A percentile compares a stretch with the other conserved stretches of the same genome.
phyloP scores from a whole-genome alignment of 2,888 invertebrate species.

The Andrena marginata region DNA sequence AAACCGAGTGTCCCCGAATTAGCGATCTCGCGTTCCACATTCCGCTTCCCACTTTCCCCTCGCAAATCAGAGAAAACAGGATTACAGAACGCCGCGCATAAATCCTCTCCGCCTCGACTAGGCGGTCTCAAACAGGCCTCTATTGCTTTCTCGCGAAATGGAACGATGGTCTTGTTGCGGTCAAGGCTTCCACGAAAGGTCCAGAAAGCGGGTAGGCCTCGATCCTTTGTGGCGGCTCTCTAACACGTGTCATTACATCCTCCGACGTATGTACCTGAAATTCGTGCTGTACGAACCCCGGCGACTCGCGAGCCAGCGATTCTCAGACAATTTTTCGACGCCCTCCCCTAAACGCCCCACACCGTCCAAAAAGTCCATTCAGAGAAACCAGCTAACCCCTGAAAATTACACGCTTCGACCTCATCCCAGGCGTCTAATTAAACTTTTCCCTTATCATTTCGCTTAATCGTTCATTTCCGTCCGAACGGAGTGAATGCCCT shows the following conservation, averaged over 20 bases:
- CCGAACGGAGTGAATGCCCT: not conserved
- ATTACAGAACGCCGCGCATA: not conserved
- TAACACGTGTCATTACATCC: conserved; percentile 58
- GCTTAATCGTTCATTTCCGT: conserved; percentile 29
- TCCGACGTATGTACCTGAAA: conserved; percentile 38
- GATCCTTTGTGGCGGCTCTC: conserved; percentile 41
- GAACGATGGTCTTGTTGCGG: conserved; percentile 54
- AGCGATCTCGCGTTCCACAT: not conserved
- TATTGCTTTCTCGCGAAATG: conserved; percentile 65
- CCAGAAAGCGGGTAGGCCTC: conserved; percentile 50
- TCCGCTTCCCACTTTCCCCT: not conserved
- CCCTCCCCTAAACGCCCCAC: not conserved
- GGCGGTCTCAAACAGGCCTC: conserved; percentile 36
- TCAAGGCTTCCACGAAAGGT: conserved; percentile 67
- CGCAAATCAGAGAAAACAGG: not conserved
- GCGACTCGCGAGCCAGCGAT: conserved; percentile 26
- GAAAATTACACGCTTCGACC: conserved; percentile 19
- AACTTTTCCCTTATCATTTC: conserved; percentile 16
- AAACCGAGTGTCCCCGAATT: too few species aligned
- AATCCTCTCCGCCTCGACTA: conserved; percentile 1
- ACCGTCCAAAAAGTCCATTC: conserved; percentile 4
- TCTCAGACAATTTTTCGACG: not conserved
- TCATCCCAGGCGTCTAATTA: conserved; percentile 36
- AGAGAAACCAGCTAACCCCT: conserved; percentile 24
- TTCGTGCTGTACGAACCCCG: conserved; percentile 1